These are phyloP conservation scores for Crossocerus cetratus DNA, from an alignment of 2,888 invertebrate species.

Conservation along the genomic window DNA sequence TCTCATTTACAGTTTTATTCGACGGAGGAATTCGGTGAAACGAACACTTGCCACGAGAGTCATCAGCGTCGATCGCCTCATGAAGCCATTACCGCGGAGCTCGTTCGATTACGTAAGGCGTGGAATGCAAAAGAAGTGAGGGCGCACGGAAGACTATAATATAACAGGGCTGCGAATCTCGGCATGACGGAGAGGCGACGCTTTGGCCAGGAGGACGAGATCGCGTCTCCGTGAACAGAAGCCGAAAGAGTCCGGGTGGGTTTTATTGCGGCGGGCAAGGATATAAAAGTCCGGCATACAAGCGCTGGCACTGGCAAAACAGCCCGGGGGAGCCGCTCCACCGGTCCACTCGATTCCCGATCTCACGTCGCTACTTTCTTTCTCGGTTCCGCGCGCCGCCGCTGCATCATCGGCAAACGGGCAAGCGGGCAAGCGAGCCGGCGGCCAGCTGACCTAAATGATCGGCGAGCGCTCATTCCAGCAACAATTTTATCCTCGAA, in stretches of 20 bases:
- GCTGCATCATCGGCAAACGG: constrained; percentile 49
- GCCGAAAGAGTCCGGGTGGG: constrained; percentile 47
- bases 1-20: too few species aligned
- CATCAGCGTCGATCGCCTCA: too few species aligned
- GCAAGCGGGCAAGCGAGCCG: too few species aligned
- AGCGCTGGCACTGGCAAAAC: constrained; percentile 53
- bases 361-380: constrained; percentile 31
- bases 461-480: constrained; percentile 48
- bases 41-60: too few species aligned
- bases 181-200: constrained; percentile 7
- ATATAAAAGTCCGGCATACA: constrained; percentile 63
- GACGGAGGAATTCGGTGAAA: too few species aligned
- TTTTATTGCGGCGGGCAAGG: constrained; percentile 58
- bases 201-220: constrained; percentile 12
- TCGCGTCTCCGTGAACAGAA: constrained; percentile 49
- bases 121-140: too few species aligned
- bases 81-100: too few species aligned
- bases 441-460: constrained; percentile 50
- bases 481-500: constrained; percentile 43
- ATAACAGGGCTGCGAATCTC: constrained; percentile 32
- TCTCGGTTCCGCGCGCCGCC: constrained; percentile 41
- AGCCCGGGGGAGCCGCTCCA: constrained; percentile 53
- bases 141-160: constrained; percentile 13
- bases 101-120: too few species aligned
- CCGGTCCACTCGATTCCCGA: constrained; percentile 46